A percentile compares a stretch with the other conserved stretches of the same genome.
Evolutionary conservation across 2,113 vertebrate species (phyloP).

Genomic region (Salvelinus fontinalis): DNA sequence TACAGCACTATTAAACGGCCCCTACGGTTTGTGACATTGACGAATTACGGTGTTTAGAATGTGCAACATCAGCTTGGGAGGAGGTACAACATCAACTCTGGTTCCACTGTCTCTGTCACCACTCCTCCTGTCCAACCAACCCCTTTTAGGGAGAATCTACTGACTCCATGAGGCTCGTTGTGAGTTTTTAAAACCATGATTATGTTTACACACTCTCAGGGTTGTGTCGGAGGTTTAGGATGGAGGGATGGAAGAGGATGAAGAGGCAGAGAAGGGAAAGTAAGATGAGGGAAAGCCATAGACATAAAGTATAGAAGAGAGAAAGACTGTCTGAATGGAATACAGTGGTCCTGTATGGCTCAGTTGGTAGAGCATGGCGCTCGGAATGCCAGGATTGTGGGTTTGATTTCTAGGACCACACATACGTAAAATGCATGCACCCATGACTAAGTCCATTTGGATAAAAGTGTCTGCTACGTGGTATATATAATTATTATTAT

Average conservation of each 20-base stretch:
- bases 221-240: not conserved
- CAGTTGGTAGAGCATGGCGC: not conserved
- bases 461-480: too few species aligned
- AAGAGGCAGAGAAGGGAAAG: not conserved
- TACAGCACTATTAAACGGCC: slow-evolving; percentile 26
- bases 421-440: too few species aligned
- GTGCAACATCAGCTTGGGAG: slow-evolving; percentile 45
- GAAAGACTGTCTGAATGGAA: not conserved
- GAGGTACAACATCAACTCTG: slow-evolving; percentile 32
- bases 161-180: not conserved
- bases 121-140: not conserved
- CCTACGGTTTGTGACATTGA: slow-evolving; percentile 38
- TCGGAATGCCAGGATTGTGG: too few species aligned
- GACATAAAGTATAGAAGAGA: not conserved
- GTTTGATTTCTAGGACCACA: too few species aligned
- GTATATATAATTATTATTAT: too few species aligned
- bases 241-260: not conserved
- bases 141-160: slow-evolving; percentile 1
- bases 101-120: slow-evolving; percentile 21
- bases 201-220: slow-evolving; percentile 25
- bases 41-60: slow-evolving; percentile 33
- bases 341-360: not conserved
- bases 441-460: too few species aligned
- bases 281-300: too few species aligned
- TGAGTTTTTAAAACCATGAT: slow-evolving; percentile 31